Evolutionary conservation across 2,113 vertebrate species (phyloP), one percentile per base, ranked within the genome.

Genomic region (Corydoras maculifer): DNA sequence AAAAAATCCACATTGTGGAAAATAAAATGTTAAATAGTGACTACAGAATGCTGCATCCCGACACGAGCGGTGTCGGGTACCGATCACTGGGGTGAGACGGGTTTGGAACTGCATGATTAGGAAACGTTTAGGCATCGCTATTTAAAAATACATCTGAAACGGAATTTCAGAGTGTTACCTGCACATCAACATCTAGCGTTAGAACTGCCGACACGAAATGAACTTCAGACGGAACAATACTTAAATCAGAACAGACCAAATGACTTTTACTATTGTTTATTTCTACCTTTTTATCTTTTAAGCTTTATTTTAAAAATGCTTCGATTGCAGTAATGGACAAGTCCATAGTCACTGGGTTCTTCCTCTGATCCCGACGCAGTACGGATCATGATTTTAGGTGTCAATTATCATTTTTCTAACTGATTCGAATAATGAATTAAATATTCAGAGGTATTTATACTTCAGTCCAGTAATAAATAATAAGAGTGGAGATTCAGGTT

Each of bases 1-100:
- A 75, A 83, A 81, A 83, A 86, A 82, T 85, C 72, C 82, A 88
- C 84, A 82, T 74, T 81, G 84, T 86, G 83, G 82, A 86, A 85
- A 85, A 82, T 74, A 67, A 78, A 87, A 83, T 59, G 62, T 78
- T 81, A 61, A 71, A 79, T 2, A 57, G 72, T 73, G 77, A 79
- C 65, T 63, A 71, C 62, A 69, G 68, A 72, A 75, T 57, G 70
- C 61, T 69, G 65, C 71, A 69, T 57, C 63, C 75, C 57, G 61
- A 76, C 73, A 65, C 54, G 54, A 58, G 62, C 51, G 67, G 25
- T 69, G 74, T 71, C 29, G 48, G 35, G 32, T 67, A 54, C 57
- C 49, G 49, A 53, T 65, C 54, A 72, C 51, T 32, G 8, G 51
- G 50, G 32, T 43, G n/a, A 51, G 32, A 15, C 15, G 32, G 55